Evolutionary conservation across 37 sponge, comb jelly and placozoan species (phyloP).

Genomic region (Spongia lamella): DNA sequence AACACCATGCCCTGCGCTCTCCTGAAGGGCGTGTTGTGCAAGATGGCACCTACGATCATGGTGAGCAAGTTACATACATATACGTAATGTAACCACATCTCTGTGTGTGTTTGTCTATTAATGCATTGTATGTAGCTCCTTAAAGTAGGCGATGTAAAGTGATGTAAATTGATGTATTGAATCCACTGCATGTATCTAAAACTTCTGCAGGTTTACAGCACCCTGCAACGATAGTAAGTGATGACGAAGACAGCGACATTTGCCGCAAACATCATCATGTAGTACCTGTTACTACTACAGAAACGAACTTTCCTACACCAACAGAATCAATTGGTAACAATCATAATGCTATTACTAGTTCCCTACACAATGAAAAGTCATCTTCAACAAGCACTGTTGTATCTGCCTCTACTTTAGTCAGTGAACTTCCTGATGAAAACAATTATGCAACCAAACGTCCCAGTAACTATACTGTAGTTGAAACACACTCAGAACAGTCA

Average conservation of each 20-base stretch:
- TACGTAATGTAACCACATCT: not conserved
- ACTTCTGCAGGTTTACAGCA: conserved; percentile 5
- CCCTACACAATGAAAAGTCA: too few relatives aligned
- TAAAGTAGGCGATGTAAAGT: not conserved
- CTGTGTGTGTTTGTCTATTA: conserved; percentile 12
- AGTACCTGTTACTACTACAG: not conserved
- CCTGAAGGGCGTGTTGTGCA: not conserved
- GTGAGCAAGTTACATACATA: conserved; percentile 23
- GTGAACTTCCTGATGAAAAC: too few relatives aligned
- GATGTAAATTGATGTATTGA: too few relatives aligned
- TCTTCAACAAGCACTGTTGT: too few relatives aligned
- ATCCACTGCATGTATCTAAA: not conserved
- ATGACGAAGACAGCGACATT: conserved; percentile 4
- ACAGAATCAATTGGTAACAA: too few relatives aligned
- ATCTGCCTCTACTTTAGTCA: too few relatives aligned
- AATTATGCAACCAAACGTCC: too few relatives aligned
- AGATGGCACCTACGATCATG: conserved; percentile 48
- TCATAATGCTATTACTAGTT: not conserved
- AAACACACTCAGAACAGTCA: too few relatives aligned
- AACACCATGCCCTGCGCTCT: conserved; percentile 32
- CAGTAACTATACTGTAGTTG: too few relatives aligned
- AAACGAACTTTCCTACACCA: too few relatives aligned
- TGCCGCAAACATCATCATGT: conserved; percentile 22
- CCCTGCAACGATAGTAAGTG: conserved; percentile 22
- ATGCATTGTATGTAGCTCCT: not conserved